Evolutionary conservation across 2,113 vertebrate genomes (phyloP), one percentile per base, ranked within the genome.

Genomic region (Serilophus lunatus): DNA sequence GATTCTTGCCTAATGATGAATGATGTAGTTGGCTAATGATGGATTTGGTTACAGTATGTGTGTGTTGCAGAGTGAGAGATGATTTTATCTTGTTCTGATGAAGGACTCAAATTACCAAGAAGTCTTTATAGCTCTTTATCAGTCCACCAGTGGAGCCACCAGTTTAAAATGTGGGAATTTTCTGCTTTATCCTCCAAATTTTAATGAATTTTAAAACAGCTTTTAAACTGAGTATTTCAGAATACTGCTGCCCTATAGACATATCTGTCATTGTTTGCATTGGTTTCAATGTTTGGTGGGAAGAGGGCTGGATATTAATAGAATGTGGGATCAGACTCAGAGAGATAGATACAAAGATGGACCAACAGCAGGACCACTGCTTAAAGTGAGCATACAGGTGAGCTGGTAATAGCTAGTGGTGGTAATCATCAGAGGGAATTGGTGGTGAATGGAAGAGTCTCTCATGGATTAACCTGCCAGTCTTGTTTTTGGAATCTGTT

Each of bases 11-110:
- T 93, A 60, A 95, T 76, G 95, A 93, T 96, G 95, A 96, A 86
- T 95, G 94, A 96, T 88, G 90, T 90, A 76, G 88, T 88, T 96
- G 88, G 65, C 57, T 97, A 97, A 96, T 95, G 95, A 97, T 90
- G 88, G 96, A 96, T 97, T 96, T 88, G 61, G 88, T 96, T 96
- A 97, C 96, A 93, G 72, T 90, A 45, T 92, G 60, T 90, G 64
- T 96, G 90, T 92, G 92, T 96, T 94, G 76, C 84, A 93, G 90
- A 97, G 91, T 88, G 92, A 96, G 95, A 96, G 90, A 84, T 95
- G 80, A 96, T 96, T 95, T 96, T 95, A 95, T 96, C 94, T 95
- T 42, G 19, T 88, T 93, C 86, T 95, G 82, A 56, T 53, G 80
- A 65, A 86, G 36, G 86, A 49, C 13, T 97, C 65, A 3, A 11